Evolutionary conservation across 2,797 vertebrate species (phyloP).

Genomic region (Nasua narica): DNA sequence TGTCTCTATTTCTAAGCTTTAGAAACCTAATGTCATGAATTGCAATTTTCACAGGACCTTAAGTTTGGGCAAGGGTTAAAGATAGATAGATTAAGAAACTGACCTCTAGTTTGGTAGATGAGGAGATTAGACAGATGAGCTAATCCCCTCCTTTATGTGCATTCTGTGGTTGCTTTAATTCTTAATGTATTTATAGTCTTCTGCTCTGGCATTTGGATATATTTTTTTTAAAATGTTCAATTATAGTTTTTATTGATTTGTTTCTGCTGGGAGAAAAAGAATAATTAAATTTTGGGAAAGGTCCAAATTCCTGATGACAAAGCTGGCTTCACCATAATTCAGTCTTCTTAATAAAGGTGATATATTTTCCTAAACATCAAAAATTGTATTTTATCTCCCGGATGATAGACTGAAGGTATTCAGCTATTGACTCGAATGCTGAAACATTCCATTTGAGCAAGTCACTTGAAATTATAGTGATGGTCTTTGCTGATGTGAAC

Average conservation of each 20-base stretch:
- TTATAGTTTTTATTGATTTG: background rate
- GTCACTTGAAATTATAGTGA: background rate
- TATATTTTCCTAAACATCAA: slow-evolving; percentile 10
- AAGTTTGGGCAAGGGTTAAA: background rate
- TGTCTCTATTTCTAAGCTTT: background rate
- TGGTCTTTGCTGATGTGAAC: slow-evolving; percentile 31
- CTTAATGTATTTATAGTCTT: slow-evolving; percentile 12
- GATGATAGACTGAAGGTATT: background rate
- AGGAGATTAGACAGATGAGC: background rate
- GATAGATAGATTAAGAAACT: background rate
- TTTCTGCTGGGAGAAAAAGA: background rate
- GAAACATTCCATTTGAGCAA: background rate
- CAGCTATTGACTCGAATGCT: background rate
- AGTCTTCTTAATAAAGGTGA: background rate
- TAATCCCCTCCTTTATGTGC: background rate
- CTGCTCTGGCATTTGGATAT: background rate
- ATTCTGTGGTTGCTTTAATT: background rate
- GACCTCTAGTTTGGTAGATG: background rate
- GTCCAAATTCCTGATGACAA: background rate
- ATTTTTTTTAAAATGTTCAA: background rate
- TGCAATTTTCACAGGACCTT: background rate
- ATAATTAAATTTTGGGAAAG: background rate
- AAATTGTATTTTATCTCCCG: background rate
- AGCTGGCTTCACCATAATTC: background rate
- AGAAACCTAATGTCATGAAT: background rate